phyloP scores from a whole-genome alignment of 2,888 invertebrate genomes.

The Dermolepida albohirtum region DNA sequence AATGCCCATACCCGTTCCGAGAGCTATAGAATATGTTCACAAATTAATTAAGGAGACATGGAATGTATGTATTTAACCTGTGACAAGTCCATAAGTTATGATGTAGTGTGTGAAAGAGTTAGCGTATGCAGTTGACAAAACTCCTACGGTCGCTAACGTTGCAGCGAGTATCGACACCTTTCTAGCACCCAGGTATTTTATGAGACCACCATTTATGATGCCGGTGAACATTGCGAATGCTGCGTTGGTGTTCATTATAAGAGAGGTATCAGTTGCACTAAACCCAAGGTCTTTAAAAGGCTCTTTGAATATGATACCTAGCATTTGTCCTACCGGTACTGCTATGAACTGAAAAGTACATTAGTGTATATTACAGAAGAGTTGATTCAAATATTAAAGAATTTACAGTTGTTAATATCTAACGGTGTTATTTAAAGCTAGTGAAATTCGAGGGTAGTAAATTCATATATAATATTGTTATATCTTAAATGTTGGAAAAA shows the following conservation, averaged over 20 bases:
- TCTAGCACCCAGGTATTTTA: constrained; percentile 71
- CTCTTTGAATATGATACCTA: constrained; percentile 73
- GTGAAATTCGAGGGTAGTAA: no score
- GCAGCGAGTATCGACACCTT: constrained; percentile 71
- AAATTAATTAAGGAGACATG: neutral
- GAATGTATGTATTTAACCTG: constrained; percentile 64
- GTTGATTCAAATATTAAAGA: constrained; percentile 11
- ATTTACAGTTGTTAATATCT: neutral
- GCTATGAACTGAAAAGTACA: constrained; percentile 60
- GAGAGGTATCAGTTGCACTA: constrained; percentile 69
- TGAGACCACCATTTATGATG: constrained; percentile 71
- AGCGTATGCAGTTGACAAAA: constrained; percentile 68
- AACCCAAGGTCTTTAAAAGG: constrained; percentile 68
- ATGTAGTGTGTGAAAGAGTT: constrained; percentile 69
- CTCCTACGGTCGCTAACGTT: constrained; percentile 67
- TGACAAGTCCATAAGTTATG: constrained; percentile 72
- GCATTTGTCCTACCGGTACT: constrained; percentile 71
- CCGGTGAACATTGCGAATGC: constrained; percentile 74
- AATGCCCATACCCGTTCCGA: constrained; percentile 38
- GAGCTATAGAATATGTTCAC: constrained; percentile 53
- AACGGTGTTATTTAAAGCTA: no score
- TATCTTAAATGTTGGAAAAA: no score
- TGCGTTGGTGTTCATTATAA: constrained; percentile 72
- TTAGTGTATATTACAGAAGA: constrained; percentile 43
- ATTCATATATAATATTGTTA: no score